phyloP scores from a whole-genome alignment of 2,888 invertebrate species.

The Nomada goodeniana region DNA sequence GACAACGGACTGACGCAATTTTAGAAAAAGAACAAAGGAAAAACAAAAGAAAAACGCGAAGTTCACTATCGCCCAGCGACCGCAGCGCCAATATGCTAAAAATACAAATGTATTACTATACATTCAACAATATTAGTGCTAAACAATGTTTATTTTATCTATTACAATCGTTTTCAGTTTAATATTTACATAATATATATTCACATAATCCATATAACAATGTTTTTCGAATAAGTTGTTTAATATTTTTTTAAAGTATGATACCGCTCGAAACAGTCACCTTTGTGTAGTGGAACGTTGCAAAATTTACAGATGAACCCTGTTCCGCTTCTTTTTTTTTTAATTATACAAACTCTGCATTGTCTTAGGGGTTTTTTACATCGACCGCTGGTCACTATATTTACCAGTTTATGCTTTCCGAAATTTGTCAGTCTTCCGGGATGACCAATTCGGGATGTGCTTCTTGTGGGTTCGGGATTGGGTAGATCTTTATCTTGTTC shows the following conservation, averaged over 20 bases:
- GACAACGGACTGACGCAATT: too few relatives aligned
- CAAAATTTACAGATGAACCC: too few relatives aligned
- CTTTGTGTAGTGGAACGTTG: background rate
- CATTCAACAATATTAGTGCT: too few relatives aligned
- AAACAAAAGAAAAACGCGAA: too few relatives aligned
- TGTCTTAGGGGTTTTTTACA: background rate
- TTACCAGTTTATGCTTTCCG: conserved; percentile 17
- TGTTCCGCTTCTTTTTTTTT: background rate
- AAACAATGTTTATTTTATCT: too few relatives aligned
- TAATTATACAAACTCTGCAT: conserved; percentile 1
- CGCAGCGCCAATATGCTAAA: too few relatives aligned
- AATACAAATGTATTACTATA: too few relatives aligned
- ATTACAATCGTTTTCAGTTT: too few relatives aligned
- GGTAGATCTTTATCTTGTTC: conserved; percentile 13
- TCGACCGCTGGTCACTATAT: conserved; percentile 10
- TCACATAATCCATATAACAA: background rate
- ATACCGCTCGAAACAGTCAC: conserved; percentile 7
- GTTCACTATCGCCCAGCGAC: too few relatives aligned
- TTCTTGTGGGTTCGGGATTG: conserved; percentile 1
- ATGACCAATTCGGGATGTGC: background rate
- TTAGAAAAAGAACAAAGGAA: too few relatives aligned
- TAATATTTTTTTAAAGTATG: conserved; percentile 12
- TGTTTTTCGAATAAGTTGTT: background rate
- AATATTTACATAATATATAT: background rate
- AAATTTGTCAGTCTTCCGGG: conserved; percentile 14